Percentiles rank a stretch among this genome's conserved stretches.
These are phyloP conservation scores for Mercenaria mercenaria DNA, from an alignment of 1,140 invertebrate genomes.

Conservation along the genomic window DNA sequence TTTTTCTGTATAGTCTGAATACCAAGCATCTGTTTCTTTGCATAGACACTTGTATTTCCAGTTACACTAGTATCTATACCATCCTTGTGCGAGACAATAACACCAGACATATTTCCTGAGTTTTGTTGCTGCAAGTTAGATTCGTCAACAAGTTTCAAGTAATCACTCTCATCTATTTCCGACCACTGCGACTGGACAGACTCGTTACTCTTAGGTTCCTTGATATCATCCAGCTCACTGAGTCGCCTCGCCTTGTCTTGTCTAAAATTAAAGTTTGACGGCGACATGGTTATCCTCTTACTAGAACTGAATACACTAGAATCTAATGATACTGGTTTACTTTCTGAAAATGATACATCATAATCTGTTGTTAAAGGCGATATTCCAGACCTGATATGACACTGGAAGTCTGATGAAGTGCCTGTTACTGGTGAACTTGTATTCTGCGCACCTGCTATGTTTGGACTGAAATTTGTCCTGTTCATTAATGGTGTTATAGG, in stretches of 20 bases:
- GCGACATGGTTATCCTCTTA: not conserved
- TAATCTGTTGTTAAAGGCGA: slow-evolving; percentile 45
- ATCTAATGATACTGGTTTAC: not conserved
- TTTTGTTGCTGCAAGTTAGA: not conserved
- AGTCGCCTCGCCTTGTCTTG: not conserved
- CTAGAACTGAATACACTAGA: not conserved
- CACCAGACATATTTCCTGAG: not conserved
- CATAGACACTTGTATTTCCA: not conserved
- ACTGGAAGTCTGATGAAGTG: not conserved
- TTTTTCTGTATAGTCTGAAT: not conserved
- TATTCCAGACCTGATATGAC: slow-evolving; percentile 26
- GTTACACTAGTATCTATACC: too few species aligned
- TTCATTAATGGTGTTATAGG: not conserved
- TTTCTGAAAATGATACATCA: not conserved
- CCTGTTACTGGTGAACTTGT: not conserved
- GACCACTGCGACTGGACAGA: slow-evolving; percentile 67
- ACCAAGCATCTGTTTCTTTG: not conserved
- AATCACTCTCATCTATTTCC: slow-evolving; percentile 65
- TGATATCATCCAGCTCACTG: not conserved
- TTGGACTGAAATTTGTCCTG: not conserved
- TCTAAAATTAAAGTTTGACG: not conserved
- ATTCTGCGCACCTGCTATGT: not conserved
- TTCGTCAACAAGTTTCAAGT: slow-evolving; percentile 26
- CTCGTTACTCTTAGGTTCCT: slow-evolving; percentile 31
- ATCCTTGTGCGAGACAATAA: not conserved